These are phyloP conservation scores for Julus scanicus DNA, from an alignment of 2,888 invertebrate genomes.

Conservation along the genomic window DNA sequence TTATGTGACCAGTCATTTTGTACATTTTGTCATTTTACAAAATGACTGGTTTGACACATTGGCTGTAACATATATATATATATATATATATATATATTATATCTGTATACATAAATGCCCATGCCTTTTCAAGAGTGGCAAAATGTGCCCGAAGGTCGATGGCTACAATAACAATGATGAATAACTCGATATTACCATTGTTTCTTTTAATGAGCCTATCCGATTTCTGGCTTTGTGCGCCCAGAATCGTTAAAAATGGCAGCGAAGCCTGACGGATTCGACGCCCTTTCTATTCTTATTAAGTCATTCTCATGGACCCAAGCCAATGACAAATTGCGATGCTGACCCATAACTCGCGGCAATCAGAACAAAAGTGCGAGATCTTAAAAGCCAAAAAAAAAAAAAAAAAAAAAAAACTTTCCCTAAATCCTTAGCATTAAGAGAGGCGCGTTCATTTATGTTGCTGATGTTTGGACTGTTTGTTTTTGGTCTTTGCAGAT, in stretches of 20 bases:
- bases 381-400: not conserved
- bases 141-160: too few relatives aligned
- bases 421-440: not conserved
- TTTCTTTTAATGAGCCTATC: too few relatives aligned
- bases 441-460: not conserved
- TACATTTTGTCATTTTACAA: too few relatives aligned
- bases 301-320: not conserved
- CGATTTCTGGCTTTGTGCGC: too few relatives aligned
- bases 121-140: too few relatives aligned
- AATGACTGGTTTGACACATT: too few relatives aligned
- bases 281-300: not conserved
- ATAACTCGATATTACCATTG: too few relatives aligned
- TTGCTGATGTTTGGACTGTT: constrained; percentile 25
- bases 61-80: too few relatives aligned
- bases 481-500: constrained; percentile 69
- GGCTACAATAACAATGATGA: too few relatives aligned
- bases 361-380: not conserved
- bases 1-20: too few relatives aligned
- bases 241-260: not conserved
- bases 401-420: not conserved
- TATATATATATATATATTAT: too few relatives aligned
- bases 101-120: too few relatives aligned
- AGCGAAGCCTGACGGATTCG: not conserved
- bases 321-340: not conserved
- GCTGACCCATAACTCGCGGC: not conserved